Percentiles rank a stretch among this genome's conserved stretches.
Evolutionary conservation across 2,888 invertebrate species (phyloP).

Genomic region (Diarsia rubi): DNA sequence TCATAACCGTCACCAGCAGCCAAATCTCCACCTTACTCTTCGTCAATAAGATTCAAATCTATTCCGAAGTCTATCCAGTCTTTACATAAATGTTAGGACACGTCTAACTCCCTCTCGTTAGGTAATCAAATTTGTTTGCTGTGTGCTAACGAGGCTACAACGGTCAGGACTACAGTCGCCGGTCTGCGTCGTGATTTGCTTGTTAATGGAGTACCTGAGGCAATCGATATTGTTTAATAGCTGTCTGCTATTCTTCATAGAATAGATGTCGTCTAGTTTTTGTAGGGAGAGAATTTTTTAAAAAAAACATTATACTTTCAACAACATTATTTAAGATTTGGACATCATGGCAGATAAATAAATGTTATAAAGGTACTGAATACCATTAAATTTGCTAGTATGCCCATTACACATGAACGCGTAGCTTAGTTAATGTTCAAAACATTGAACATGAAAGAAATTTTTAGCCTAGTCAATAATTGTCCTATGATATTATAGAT

Average conservation of each 20-base stretch:
- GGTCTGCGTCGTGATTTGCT: constrained; percentile 77
- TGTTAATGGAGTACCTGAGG: constrained; percentile 71
- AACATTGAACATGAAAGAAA: neutral
- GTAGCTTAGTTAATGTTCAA: neutral
- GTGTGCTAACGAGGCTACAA: constrained; percentile 82
- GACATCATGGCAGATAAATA: neutral
- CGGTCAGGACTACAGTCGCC: constrained; percentile 73
- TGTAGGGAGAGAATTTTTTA: neutral
- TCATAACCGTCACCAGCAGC: constrained; percentile 43
- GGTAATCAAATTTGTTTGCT: constrained; percentile 89
- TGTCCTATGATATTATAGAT: neutral
- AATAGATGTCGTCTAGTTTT: constrained; percentile 15
- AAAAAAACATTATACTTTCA: too few relatives aligned
- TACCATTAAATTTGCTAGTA: neutral
- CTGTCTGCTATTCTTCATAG: constrained; percentile 42
- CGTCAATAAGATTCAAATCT: constrained; percentile 54
- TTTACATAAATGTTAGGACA: constrained; percentile 70
- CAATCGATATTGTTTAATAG: constrained; percentile 67
- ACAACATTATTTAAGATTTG: too few relatives aligned
- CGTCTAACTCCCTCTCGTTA: constrained; percentile 80
- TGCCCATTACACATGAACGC: neutral
- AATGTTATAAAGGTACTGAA: neutral
- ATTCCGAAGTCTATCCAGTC: constrained; percentile 40
- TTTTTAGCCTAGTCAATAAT: neutral
- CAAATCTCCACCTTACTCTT: constrained; percentile 40